phyloP scores from a whole-genome alignment of 2,888 invertebrate species.

The Cloeon dipterum region DNA sequence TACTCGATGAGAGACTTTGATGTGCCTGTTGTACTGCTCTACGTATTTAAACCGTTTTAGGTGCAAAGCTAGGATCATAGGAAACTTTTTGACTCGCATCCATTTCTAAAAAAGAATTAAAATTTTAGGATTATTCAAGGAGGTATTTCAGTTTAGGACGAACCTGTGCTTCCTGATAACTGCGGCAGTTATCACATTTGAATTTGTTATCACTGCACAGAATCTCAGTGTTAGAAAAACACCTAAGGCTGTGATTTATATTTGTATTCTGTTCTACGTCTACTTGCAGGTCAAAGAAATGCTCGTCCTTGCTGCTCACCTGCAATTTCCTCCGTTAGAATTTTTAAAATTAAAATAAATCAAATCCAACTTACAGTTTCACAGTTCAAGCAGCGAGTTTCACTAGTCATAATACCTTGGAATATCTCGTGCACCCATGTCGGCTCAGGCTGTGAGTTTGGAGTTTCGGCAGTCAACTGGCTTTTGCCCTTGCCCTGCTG shows the following conservation, averaged over 20 bases:
- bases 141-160: too few relatives aligned
- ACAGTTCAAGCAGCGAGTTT: slow-evolving; percentile 96
- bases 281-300: slow-evolving; percentile 96
- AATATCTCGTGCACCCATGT: slow-evolving; percentile 99
- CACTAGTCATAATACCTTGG: slow-evolving; percentile 97
- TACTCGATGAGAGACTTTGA: slow-evolving; percentile 96
- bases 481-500: slow-evolving; percentile 32
- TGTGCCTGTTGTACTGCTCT: slow-evolving; percentile 95
- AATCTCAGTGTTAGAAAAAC: slow-evolving; percentile 97
- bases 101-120: slow-evolving; percentile 33
- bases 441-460: slow-evolving; percentile 47
- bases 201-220: slow-evolving; percentile 98
- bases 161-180: slow-evolving; percentile 93
- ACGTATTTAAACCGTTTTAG: slow-evolving; percentile 94
- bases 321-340: slow-evolving; percentile 13
- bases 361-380: slow-evolving; percentile 52
- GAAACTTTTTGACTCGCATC: slow-evolving; percentile 95
- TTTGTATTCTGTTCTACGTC: slow-evolving; percentile 99
- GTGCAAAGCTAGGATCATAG: slow-evolving; percentile 92
- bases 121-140: background rate
- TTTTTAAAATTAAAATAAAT: background rate
- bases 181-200: slow-evolving; percentile 97
- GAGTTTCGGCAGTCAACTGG: slow-evolving; percentile 19
- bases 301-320: slow-evolving; percentile 94
- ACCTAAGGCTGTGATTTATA: slow-evolving; percentile 91